Conservation (phyloP, 2,797 vertebrate genomes). For the Xiphophorus birchmanni region DNA sequence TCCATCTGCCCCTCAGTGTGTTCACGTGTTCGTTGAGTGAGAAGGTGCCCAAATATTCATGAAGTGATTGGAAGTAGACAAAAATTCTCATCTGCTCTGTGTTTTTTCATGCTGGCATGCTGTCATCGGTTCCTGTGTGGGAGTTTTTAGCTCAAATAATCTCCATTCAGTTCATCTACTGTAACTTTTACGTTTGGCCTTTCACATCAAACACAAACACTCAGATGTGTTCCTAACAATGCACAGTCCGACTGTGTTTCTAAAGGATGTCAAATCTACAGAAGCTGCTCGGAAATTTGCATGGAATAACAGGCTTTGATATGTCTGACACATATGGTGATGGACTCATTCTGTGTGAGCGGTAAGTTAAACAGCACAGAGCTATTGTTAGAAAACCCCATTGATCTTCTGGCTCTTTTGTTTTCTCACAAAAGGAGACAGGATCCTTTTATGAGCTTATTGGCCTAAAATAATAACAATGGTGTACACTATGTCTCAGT, state of each 20-base stretch:
- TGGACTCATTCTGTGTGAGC: not conserved
- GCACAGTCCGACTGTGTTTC: not conserved
- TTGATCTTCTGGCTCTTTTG: not conserved
- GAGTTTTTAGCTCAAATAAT: not conserved
- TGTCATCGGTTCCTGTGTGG: not conserved
- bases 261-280: not conserved
- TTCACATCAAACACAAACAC: not conserved
- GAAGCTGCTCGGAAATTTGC: not conserved
- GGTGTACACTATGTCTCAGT: not conserved
- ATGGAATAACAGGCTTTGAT: not conserved
- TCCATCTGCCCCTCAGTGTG: not conserved
- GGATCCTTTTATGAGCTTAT: not conserved
- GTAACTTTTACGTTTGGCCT: not conserved
- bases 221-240: not conserved
- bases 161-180: not conserved
- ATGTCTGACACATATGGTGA: not conserved
- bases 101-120: not conserved
- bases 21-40: not conserved
- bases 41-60: not conserved
- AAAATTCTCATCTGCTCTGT: not conserved
- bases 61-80: not conserved
- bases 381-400: not conserved
- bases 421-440: not conserved
- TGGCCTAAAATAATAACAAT: constrained; percentile 13
- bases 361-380: not conserved